These are phyloP conservation scores for Portunus trituberculatus DNA, from an alignment of 1,140 invertebrate genomes.

Conservation along the genomic window DNA sequence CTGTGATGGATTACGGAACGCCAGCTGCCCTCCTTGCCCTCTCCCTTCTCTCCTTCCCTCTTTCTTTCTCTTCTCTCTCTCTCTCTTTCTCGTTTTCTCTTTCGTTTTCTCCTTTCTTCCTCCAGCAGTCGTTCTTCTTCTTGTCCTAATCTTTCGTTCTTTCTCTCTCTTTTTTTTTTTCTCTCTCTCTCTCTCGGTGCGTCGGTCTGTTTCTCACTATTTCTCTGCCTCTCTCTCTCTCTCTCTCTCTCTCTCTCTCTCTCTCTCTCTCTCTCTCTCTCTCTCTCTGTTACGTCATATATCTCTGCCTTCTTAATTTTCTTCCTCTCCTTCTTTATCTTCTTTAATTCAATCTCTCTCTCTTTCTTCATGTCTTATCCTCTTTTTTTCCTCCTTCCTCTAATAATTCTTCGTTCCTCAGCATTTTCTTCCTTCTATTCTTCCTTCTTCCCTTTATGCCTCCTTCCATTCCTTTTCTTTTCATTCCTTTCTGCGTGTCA, in stretches of 20 bases:
- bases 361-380: neutral
- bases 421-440: neutral
- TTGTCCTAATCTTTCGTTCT: neutral
- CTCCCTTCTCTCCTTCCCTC: neutral
- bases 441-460: neutral
- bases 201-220: neutral
- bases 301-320: too few relatives aligned
- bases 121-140: neutral
- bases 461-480: neutral
- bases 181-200: neutral
- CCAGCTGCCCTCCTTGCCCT: neutral
- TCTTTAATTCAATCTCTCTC: neutral
- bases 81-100: neutral
- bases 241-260: neutral
- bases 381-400: neutral
- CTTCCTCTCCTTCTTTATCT: too few relatives aligned
- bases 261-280: too few relatives aligned
- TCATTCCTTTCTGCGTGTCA: neutral
- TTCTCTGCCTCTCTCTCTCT: neutral
- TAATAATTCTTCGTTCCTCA: neutral
- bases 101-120: neutral
- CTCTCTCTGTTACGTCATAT: too few relatives aligned
- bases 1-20: neutral
- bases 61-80: neutral
- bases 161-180: neutral